Evolutionary conservation across 2,888 invertebrate genomes (phyloP).

Genomic region (Polymixis lichenea): DNA sequence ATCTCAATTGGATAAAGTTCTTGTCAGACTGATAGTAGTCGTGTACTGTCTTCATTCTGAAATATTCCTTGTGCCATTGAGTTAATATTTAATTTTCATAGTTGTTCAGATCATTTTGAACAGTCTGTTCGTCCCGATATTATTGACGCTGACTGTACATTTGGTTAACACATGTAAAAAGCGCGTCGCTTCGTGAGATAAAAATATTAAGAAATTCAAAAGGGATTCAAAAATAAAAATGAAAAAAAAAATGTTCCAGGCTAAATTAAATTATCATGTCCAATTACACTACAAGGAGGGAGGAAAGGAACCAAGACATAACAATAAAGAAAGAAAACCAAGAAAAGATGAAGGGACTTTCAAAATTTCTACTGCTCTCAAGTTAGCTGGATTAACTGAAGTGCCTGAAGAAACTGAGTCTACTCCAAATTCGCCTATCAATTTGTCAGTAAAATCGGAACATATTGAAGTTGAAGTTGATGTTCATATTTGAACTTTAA

Average conservation of each 20-base stretch:
- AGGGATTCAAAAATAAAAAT: not conserved
- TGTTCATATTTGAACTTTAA: slow-evolving; percentile 49
- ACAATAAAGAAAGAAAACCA: slow-evolving; percentile 76
- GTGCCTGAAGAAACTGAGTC: slow-evolving; percentile 49
- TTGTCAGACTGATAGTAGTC: no score
- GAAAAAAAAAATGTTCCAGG: slow-evolving; percentile 70
- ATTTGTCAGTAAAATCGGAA: slow-evolving; percentile 59
- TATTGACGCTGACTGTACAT: no score
- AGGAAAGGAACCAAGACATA: slow-evolving; percentile 52
- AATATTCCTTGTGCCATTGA: no score
- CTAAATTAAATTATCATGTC: slow-evolving; percentile 78
- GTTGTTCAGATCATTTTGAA: no score
- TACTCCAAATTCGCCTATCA: slow-evolving; percentile 39
- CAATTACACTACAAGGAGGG: slow-evolving; percentile 69
- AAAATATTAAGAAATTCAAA: not conserved
- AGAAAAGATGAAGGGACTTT: slow-evolving; percentile 80
- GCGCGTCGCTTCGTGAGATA: no score
- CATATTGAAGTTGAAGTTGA: slow-evolving; percentile 66
- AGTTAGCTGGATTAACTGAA: slow-evolving; percentile 77
- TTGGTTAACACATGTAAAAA: no score
- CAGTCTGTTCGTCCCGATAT: no score
- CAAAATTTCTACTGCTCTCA: slow-evolving; percentile 79
- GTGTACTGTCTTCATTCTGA: no score
- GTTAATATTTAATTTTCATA: no score
- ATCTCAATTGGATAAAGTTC: no score